Percentiles rank a stretch among this genome's conserved stretches.
These are phyloP conservation scores for Catharus minimus DNA, from an alignment of 2,113 vertebrate species.

Conservation along the genomic window DNA sequence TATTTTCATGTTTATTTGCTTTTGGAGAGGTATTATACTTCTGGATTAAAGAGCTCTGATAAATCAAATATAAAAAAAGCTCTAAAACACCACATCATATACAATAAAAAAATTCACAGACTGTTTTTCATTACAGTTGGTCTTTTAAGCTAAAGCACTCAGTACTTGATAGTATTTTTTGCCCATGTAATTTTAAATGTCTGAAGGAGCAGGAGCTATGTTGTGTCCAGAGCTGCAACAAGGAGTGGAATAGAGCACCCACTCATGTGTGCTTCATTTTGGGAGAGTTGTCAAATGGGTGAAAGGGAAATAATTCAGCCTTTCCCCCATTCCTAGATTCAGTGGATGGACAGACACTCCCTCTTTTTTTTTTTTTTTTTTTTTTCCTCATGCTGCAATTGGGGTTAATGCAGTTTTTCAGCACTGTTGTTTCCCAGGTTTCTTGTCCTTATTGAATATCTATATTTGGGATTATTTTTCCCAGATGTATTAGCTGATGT, in stretches of 20 bases:
- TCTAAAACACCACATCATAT: background rate
- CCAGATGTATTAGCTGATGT: background rate
- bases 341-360: background rate
- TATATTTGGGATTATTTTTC: conserved; percentile 39
- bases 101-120: background rate
- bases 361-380: background rate
- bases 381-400: rapidly evolving
- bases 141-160: background rate
- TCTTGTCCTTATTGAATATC: background rate
- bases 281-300: background rate
- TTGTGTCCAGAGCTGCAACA: background rate
- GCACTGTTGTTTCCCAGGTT: conserved; percentile 11
- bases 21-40: background rate
- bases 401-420: background rate
- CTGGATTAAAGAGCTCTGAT: background rate
- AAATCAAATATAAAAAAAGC: background rate
- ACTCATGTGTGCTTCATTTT: rapidly evolving
- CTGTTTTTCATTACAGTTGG: background rate
- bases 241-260: background rate
- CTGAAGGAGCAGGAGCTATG: background rate
- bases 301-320: background rate
- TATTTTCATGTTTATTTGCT: conserved; percentile 23
- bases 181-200: background rate
- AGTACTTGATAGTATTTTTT: background rate
- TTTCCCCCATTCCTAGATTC: background rate